These are phyloP conservation scores for Tenthredo scrophulariae DNA, from an alignment of 2,888 invertebrate genomes.

Conservation along the genomic window DNA sequence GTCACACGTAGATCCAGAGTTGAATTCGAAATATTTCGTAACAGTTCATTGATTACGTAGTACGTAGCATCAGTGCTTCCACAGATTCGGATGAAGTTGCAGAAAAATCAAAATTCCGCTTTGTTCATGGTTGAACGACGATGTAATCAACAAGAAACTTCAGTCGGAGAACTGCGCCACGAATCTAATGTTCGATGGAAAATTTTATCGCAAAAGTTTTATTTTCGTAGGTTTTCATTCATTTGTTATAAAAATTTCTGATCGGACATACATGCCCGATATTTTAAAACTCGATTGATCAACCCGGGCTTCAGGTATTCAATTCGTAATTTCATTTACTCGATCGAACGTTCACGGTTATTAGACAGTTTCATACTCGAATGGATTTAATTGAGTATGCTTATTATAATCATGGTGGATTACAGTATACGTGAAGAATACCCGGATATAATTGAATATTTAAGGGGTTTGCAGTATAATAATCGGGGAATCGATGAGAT, in stretches of 20 bases:
- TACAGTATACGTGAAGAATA: constrained; percentile 51
- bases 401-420: constrained; percentile 52
- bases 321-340: constrained; percentile 54
- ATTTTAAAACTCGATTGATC: neutral
- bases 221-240: neutral
- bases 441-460: constrained; percentile 37
- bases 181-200: neutral
- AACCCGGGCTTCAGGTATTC: neutral
- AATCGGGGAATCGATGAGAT: constrained; percentile 42
- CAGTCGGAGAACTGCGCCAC: neutral
- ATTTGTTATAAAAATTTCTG: neutral
- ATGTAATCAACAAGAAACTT: neutral
- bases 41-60: neutral
- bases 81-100: constrained; percentile 48
- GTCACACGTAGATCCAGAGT: neutral
- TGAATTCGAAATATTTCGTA: neutral
- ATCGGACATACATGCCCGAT: neutral
- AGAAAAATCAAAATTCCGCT: constrained; percentile 53
- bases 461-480: constrained; percentile 19
- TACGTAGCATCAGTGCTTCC: constrained; percentile 55
- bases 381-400: constrained; percentile 55
- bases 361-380: constrained; percentile 59
- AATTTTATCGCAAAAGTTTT: neutral
- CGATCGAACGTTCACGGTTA: constrained; percentile 59
- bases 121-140: neutral